Evolutionary conservation across 2,797 vertebrate species (phyloP), one percentile per base, ranked within the genome.

Genomic region (Phrynocephalus guinanensis): DNA sequence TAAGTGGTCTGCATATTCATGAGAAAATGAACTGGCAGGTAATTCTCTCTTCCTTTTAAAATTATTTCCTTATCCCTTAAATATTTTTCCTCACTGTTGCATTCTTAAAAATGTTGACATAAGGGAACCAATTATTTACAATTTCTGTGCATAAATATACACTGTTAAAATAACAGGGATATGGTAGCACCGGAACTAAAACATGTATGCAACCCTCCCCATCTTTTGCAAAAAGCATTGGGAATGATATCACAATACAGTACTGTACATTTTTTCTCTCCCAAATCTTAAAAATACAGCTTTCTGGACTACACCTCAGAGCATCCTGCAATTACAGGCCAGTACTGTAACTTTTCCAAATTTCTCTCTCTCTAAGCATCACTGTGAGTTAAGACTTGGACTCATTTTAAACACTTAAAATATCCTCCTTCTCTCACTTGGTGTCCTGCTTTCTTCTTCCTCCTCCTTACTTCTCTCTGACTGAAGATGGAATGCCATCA

Each of bases 31-130:
- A 93, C 86, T 88, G 0, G 79, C 1, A 10, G 8, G 38, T 83
- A 88, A 84, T 60, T 83, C 50, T 2, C 87, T 6, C 81, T 92
- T 20, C 60, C 18, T 63, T 63, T 20, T 63, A 63, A 63, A 44
- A 86, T 72, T 24, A 5, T 8, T 73, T 88, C 66, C 38, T 89
- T n/a, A 71, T 68, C 87, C 52, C 50, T 92, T 90, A 84, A 60
- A 91, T 92, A 90, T 28, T 60, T 94, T 73, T 10, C 88, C 83
- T 93, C 89, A 84, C 91, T 86, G 2, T 48, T 89, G 8, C 81
- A 86, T 90, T 91, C 67, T 20, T 78, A 84, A 92, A 95, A 96
- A 94, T 93, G 85, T 94, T 89, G 93, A 86, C 77, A 89, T 28
- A 91, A 86, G 82, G 83, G 89, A 92, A 90, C 48, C 78, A 93